phyloP scores from a whole-genome alignment of 2,113 vertebrate genomes.

The Grus americana region DNA sequence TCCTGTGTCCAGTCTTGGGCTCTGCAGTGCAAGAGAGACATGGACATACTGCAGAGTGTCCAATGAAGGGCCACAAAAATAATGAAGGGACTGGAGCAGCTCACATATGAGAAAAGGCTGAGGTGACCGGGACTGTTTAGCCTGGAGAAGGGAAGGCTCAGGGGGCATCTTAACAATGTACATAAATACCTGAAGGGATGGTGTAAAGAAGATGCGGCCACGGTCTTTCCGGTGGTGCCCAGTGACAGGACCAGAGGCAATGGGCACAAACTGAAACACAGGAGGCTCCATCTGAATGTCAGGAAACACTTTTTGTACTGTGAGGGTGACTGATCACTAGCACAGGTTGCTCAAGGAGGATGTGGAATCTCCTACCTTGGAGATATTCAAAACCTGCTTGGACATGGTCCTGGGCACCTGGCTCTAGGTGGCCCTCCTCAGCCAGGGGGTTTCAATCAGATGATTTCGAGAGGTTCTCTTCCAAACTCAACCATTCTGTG shows the following conservation, averaged over 20 bases:
- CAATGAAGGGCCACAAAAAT: background rate
- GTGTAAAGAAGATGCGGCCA: background rate
- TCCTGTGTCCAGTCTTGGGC: background rate
- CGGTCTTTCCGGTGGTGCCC: background rate
- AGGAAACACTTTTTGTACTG: background rate
- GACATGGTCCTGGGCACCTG: background rate
- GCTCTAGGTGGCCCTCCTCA: background rate
- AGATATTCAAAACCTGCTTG: background rate
- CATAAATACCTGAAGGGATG: background rate
- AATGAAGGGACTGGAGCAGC: background rate
- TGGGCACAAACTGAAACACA: background rate
- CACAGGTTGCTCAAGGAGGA: background rate
- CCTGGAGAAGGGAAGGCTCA: background rate
- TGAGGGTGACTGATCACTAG: background rate
- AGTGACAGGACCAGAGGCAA: background rate
- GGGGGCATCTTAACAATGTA: background rate
- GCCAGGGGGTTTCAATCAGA: fast-evolving
- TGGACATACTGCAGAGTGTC: background rate
- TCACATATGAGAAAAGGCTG: background rate
- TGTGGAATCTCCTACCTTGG: background rate
- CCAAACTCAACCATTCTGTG: background rate
- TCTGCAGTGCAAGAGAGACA: background rate
- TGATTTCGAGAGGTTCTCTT: background rate
- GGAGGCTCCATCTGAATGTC: fast-evolving
- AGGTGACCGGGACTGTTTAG: background rate